Percentiles rank a stretch among this genome's conserved stretches.
Evolutionary conservation across 1,140 invertebrate genomes (phyloP).

Genomic region (Euglossa dilemma): DNA sequence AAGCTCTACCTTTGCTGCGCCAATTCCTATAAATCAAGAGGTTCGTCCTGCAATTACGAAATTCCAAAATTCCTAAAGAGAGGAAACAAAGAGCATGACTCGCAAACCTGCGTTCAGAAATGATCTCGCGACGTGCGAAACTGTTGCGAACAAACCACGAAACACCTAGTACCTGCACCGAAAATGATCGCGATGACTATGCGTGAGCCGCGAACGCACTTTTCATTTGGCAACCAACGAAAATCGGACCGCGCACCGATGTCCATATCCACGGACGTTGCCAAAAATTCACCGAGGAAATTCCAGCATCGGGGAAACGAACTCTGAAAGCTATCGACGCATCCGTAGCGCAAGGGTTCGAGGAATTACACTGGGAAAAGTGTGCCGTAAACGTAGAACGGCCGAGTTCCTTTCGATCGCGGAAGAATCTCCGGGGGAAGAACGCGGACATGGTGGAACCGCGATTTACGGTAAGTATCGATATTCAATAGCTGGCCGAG

Average conservation of each 20-base stretch:
- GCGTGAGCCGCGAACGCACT: not conserved
- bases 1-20: no score
- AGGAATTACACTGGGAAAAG: constrained; percentile 2
- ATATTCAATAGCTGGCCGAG: constrained; percentile 40
- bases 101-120: not conserved
- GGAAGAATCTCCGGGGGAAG: not conserved
- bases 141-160: not conserved
- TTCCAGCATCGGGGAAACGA: not conserved
- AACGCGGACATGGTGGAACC: not conserved
- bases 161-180: not conserved
- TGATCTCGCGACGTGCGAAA: not conserved
- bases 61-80: no score
- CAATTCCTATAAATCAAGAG: no score
- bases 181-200: not conserved
- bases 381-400: not conserved
- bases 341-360: no score
- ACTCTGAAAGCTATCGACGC: not conserved
- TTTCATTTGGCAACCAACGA: not conserved
- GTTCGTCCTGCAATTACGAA: no score
- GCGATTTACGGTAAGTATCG: constrained; percentile 36
- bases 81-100: no score
- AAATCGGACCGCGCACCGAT: no score
- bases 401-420: not conserved
- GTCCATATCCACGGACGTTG: not conserved
- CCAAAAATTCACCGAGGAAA: not conserved